Conservation (phyloP, 2,888 invertebrate genomes). For the Lycaena phlaeas region DNA sequence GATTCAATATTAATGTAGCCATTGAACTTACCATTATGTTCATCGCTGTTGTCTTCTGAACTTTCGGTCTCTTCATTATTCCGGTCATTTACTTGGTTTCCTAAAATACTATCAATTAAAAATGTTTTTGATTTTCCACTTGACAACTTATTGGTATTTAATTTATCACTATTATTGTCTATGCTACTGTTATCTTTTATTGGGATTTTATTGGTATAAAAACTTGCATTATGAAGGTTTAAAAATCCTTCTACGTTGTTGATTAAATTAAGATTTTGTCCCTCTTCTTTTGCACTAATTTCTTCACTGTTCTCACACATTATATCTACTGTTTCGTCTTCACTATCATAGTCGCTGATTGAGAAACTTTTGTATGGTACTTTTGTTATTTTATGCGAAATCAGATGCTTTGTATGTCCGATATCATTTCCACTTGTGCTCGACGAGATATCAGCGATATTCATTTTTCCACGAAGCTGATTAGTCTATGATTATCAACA, state of each 20-base stretch:
- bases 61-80: constrained; percentile 29
- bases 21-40: constrained; percentile 60
- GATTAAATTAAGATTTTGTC: constrained; percentile 20
- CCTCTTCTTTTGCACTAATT: constrained; percentile 14
- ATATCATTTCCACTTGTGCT: constrained; percentile 57
- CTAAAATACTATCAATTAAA: constrained; percentile 71
- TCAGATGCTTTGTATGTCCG: background rate
- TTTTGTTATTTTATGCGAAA: constrained; percentile 28
- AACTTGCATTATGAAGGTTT: constrained; percentile 36
- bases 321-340: constrained; percentile 61
- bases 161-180: constrained; percentile 19
- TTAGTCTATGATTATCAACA: constrained; percentile 12
- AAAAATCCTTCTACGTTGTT: constrained; percentile 32
- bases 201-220: constrained; percentile 30
- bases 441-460: constrained; percentile 52
- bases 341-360: constrained; percentile 54
- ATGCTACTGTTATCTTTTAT: constrained; percentile 26
- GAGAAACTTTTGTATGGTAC: constrained; percentile 38
- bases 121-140: constrained; percentile 64
- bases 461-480: constrained; percentile 32
- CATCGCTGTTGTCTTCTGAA: constrained; percentile 53
- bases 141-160: constrained; percentile 28
- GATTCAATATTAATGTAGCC: too few species aligned
- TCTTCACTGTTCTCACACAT: constrained; percentile 60
- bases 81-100: constrained; percentile 43